Base-by-base conservation (phyloP, 1,140 invertebrate genomes). In the Mylabris phalerata region DNA sequence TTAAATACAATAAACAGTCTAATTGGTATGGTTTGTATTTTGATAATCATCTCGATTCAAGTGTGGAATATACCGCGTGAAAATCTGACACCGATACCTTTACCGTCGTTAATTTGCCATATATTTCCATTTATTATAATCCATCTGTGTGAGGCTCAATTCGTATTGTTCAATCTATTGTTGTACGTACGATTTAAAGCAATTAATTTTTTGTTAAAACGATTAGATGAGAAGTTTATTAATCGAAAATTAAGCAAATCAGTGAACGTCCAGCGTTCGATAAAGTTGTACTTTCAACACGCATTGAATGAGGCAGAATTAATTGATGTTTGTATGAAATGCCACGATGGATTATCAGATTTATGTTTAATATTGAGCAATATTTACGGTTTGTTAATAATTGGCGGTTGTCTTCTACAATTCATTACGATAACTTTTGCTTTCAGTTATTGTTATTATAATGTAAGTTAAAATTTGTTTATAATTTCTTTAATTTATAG, bases 391-490 rank as follows among this genome's bases (percentile, higher is more conserved):
- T 54, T 44, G 27, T 3, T 46, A 1, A n/a, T 54, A 38, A 54
- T 54, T 11, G 26, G 44, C 5, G 51, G 51, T 2, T 46, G 10
- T 54, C 5, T 54, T 45, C 44, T 54, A 26, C 51, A 54, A 19
- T 54, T 54, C 32, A 54, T 39, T 25, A 45, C 42, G 1, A 46
- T 45, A 9, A 45, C 46, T 25, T 54, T 54, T 25, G 41, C 51
- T 9, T 54, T 54, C 39, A 46, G 41, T 45, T 54, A 45, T 45
- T 54, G 51, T 13, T 54, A 54, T 46, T 45, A 45, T 38, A 54
- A 45, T 32, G 51, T 54, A 54, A 45, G 51, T 54, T 43, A 41
- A 11, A n/a, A 32, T 32, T 32, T 32, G 7, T 32, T 19, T 32
- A 32, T 7, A 32, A 32, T 32, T 32, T 32, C 32, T 32, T 3